These are phyloP conservation scores for Poeciliopsis gracilis DNA, from an alignment of 2,797 vertebrate genomes.

Conservation along the genomic window DNA sequence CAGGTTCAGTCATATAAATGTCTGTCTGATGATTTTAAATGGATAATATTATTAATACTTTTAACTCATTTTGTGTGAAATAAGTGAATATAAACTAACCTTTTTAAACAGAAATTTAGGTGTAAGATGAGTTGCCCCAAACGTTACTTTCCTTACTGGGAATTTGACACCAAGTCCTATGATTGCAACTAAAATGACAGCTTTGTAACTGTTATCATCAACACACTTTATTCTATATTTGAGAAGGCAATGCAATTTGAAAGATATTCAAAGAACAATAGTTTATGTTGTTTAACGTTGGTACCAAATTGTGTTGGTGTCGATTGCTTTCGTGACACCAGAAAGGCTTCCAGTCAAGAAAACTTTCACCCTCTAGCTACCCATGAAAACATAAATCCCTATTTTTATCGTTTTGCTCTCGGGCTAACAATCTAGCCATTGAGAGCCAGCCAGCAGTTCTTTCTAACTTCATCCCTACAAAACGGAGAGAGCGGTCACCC, in stretches of 20 bases:
- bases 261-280: not conserved
- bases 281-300: no score
- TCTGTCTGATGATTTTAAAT: not conserved
- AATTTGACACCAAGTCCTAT: not conserved
- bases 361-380: not conserved
- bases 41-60: not conserved
- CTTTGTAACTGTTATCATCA: not conserved
- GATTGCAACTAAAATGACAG: not conserved
- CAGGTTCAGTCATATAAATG: conserved; percentile 24
- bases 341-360: not conserved
- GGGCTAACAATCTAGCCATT: not conserved
- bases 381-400: not conserved
- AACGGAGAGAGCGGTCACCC: not conserved
- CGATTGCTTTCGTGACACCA: not conserved
- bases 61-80: not conserved
- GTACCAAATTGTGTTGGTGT: no score
- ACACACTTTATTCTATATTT: not conserved
- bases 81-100: not conserved
- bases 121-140: not conserved
- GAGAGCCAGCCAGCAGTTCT: conserved; percentile 4
- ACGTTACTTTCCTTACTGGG: not conserved
- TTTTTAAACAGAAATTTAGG: not conserved
- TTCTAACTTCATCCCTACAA: not conserved
- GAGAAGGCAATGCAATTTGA: not conserved
- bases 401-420: not conserved